Evolutionary conservation across 2,888 invertebrate genomes (phyloP).

Genomic region (Isoperla grammatica): DNA sequence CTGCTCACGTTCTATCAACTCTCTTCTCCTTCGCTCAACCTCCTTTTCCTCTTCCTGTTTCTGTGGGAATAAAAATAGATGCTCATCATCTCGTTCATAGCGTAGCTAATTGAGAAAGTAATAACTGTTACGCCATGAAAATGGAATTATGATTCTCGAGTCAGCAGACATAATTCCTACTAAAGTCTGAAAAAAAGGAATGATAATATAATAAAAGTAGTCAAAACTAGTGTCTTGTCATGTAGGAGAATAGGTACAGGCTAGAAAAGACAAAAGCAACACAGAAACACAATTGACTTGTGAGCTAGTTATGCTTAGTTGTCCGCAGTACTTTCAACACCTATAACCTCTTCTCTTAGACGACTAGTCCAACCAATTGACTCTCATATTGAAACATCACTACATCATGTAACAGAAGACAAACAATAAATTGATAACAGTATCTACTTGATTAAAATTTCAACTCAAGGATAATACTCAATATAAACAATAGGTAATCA

Average conservation of each 20-base stretch:
- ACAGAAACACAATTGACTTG: background rate
- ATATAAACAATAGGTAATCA: too few species aligned
- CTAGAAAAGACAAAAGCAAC: background rate
- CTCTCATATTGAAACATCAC: too few species aligned
- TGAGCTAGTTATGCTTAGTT: too few species aligned
- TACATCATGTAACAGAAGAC: too few species aligned
- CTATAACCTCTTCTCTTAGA: too few species aligned
- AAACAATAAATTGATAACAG: too few species aligned
- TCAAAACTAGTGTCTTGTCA: background rate
- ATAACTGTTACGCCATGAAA: conserved; percentile 11
- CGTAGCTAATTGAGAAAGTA: conserved; percentile 18
- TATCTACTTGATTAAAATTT: too few species aligned
- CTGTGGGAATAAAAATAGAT: conserved; percentile 50
- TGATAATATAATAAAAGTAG: too few species aligned
- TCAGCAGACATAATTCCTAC: background rate
- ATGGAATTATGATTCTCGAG: conserved; percentile 2
- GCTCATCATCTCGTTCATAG: background rate
- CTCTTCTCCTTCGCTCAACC: conserved; percentile 49
- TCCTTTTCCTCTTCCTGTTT: conserved; percentile 72
- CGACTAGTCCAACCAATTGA: too few species aligned
- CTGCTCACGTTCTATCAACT: conserved; percentile 44
- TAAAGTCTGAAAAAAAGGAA: too few species aligned
- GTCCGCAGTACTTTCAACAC: too few species aligned
- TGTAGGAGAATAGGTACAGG: background rate
- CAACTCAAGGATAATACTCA: too few species aligned